These are phyloP conservation scores for Catagonus wagneri DNA, from an alignment of 2,113 vertebrate species.

Conservation along the genomic window DNA sequence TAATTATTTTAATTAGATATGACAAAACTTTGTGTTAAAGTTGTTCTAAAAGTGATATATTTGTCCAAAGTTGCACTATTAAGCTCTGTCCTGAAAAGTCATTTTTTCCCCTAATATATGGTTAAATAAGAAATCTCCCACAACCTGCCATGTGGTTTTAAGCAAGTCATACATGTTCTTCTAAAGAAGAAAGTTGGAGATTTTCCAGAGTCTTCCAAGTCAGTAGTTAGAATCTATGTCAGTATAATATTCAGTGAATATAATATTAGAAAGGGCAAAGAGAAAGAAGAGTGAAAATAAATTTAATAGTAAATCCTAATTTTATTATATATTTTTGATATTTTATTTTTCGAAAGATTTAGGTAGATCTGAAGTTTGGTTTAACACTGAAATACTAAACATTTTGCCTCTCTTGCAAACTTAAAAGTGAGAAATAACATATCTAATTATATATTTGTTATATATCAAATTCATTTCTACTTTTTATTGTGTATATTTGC, in stretches of 20 bases:
- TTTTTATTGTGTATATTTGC: background rate
- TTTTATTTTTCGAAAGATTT: background rate
- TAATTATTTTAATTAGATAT: background rate
- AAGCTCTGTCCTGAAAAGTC: background rate
- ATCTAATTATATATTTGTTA: background rate
- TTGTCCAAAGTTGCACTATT: background rate
- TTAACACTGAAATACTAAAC: background rate
- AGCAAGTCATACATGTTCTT: background rate
- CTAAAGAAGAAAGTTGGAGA: background rate
- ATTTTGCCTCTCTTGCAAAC: background rate
- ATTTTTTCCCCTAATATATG: background rate
- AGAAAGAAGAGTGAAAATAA: constrained; percentile 14
- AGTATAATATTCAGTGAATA: background rate
- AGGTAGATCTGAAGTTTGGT: background rate
- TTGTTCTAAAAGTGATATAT: background rate
- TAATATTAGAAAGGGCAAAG: background rate
- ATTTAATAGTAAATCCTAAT: background rate
- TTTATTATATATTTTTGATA: background rate
- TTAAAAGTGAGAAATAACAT: background rate
- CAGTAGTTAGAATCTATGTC: background rate
- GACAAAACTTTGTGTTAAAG: background rate
- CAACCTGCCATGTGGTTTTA: background rate
- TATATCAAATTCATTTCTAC: background rate
- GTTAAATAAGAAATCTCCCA: background rate
- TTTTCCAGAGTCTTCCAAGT: background rate